A percentile compares a stretch with the other conserved stretches of the same genome.
Conservation (phyloP, 2,888 invertebrate species). For the Asteroscopus sphinx region DNA sequence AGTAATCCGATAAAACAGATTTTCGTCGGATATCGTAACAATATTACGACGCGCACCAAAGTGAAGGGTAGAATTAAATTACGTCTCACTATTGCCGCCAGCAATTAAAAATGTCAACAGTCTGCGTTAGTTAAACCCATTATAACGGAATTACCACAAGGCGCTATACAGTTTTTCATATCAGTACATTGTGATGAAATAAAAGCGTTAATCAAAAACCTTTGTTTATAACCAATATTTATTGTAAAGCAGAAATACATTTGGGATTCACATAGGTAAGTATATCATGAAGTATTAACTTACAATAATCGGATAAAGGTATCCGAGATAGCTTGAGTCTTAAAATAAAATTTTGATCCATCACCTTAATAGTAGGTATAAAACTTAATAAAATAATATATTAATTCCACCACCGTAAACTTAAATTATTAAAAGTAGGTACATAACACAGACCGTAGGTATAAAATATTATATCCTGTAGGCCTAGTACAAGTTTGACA, state of each 20-base stretch:
- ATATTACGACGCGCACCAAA: no score
- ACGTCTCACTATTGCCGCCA: no score
- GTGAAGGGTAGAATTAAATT: no score
- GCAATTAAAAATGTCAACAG: no score
- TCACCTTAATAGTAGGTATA: constrained; percentile 25
- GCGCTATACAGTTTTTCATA: constrained; percentile 36
- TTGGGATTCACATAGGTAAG: constrained; percentile 32
- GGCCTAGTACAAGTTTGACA: no score
- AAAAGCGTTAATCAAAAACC: constrained; percentile 30
- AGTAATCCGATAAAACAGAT: no score
- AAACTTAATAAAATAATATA: constrained; percentile 7
- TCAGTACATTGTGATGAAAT: constrained; percentile 40
- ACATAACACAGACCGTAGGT: constrained; percentile 24
- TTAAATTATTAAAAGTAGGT: constrained; percentile 11
- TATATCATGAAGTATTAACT: constrained; percentile 33
- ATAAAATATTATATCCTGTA: no score
- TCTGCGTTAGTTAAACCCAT: no score
- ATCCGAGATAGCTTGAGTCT: no score
- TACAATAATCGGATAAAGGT: constrained; percentile 10
- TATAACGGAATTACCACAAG: no score
- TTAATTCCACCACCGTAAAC: constrained; percentile 31
- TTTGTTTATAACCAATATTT: constrained; percentile 32
- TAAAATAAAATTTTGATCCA: constrained; percentile 15
- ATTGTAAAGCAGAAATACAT: constrained; percentile 41
- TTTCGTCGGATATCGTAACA: no score